Conservation (phyloP, 53 echinoderm and acorn worm species). For the Antedon mediterranea region DNA sequence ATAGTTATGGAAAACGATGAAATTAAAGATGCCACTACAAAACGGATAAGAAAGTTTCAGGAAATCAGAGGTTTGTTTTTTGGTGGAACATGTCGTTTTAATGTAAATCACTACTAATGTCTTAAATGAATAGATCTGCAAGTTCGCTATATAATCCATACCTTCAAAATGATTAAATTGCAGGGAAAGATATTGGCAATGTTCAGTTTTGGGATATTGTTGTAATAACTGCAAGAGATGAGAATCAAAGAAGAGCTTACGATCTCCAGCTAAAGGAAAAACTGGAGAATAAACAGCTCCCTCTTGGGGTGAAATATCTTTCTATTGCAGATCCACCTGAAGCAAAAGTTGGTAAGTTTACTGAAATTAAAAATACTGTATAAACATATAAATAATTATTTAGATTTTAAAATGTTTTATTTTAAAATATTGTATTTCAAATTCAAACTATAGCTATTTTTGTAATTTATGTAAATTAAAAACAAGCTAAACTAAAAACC, state of each 20-base stretch:
- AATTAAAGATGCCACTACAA: conserved; percentile 15
- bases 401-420: no score
- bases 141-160: neutral
- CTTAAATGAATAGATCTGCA: neutral
- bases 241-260: conserved; percentile 45
- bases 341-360: conserved; percentile 48
- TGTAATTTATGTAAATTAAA: neutral
- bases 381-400: no score
- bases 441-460: neutral
- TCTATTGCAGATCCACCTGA: conserved; percentile 59
- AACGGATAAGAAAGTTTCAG: conserved; percentile 21
- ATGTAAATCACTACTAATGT: no score
- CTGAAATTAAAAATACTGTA: no score
- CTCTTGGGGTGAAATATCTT: conserved; percentile 57
- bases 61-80: conserved; percentile 23
- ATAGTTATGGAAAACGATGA: no score
- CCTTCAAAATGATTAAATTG: neutral
- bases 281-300: conserved; percentile 34
- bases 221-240: conserved; percentile 73
- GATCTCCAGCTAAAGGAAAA: conserved; percentile 66
- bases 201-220: conserved; percentile 86
- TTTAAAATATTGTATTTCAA: neutral
- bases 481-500: neutral
- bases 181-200: neutral
- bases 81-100: no score